Percentiles rank a stretch among this genome's conserved stretches.
Conservation (phyloP, 2,888 invertebrate genomes). For the Exocentrus adspersus region DNA sequence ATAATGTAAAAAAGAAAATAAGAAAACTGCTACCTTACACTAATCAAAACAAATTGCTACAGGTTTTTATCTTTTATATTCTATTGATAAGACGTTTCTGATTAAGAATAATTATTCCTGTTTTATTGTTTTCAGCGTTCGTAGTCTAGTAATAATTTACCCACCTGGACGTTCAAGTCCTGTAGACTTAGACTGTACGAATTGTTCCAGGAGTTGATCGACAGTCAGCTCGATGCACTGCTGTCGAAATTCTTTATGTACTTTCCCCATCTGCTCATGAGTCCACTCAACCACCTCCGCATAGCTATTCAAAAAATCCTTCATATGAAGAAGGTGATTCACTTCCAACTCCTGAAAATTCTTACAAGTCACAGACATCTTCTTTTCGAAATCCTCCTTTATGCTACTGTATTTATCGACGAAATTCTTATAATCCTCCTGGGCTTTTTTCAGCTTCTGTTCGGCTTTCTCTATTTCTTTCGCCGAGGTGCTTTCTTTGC, state of each 20-base stretch:
- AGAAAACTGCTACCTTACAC: too few species aligned
- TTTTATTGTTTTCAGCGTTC: too few species aligned
- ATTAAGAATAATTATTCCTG: too few species aligned
- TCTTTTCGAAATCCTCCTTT: conserved; percentile 93
- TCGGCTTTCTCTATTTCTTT: conserved; percentile 96
- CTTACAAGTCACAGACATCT: conserved; percentile 93
- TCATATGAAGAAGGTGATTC: conserved; percentile 92
- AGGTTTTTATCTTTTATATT: too few species aligned
- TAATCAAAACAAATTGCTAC: too few species aligned
- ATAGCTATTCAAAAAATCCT: conserved; percentile 91
- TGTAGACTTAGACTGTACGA: conserved; percentile 91
- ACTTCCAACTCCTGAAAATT: conserved; percentile 96
- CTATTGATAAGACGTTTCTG: too few species aligned
- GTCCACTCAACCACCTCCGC: conserved; percentile 88
- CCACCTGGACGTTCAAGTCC: conserved; percentile 92
- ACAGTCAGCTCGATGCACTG: conserved; percentile 93
- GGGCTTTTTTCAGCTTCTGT: conserved; percentile 89
- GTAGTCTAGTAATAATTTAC: not conserved
- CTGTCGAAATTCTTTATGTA: conserved; percentile 92
- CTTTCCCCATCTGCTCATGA: conserved; percentile 90
- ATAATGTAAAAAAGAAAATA: too few species aligned
- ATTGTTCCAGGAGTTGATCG: conserved; percentile 90
- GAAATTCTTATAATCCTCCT: conserved; percentile 92
- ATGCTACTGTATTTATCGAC: conserved; percentile 93
- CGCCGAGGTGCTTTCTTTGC: conserved; percentile 88